Conservation (phyloP, 2,113 vertebrate genomes). For the Opisthocomus hoazin region DNA sequence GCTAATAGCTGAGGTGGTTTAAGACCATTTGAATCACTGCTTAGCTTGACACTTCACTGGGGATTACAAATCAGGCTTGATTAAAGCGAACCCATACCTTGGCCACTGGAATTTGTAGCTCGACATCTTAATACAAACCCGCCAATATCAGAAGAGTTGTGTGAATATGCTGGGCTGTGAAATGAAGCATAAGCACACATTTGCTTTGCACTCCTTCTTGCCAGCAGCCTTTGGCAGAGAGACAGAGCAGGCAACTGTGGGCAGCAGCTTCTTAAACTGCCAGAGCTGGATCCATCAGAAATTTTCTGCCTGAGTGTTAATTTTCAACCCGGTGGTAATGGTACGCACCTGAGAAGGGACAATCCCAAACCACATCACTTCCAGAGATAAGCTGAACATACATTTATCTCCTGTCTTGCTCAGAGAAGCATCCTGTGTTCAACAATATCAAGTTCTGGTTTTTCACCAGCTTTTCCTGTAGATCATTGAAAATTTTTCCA, state of each 20-base stretch:
- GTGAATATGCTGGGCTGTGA: not conserved
- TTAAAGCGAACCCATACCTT: constrained; percentile 22
- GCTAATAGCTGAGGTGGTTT: constrained; percentile 12
- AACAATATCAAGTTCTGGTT: not conserved
- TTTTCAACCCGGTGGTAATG: not conserved
- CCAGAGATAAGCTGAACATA: not conserved
- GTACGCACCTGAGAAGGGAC: not conserved
- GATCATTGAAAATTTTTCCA: not conserved
- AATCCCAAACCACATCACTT: not conserved
- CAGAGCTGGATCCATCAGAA: not conserved
- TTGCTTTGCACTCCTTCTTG: not conserved
- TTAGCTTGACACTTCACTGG: not conserved
- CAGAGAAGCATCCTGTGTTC: not conserved
- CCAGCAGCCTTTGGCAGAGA: not conserved
- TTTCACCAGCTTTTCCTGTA: not conserved
- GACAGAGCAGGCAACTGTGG: not conserved
- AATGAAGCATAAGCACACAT: not conserved
- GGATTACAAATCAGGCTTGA: constrained; percentile 30
- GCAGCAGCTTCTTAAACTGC: not conserved
- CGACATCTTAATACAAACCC: constrained; percentile 14
- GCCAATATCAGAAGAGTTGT: not conserved
- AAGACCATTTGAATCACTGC: constrained; percentile 24
- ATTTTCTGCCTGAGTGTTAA: not conserved
- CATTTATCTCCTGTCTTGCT: not conserved
- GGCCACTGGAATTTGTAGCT: not conserved